Evolutionary conservation across 2,888 invertebrate genomes (phyloP).

Genomic region (Mythimna vitellina): DNA sequence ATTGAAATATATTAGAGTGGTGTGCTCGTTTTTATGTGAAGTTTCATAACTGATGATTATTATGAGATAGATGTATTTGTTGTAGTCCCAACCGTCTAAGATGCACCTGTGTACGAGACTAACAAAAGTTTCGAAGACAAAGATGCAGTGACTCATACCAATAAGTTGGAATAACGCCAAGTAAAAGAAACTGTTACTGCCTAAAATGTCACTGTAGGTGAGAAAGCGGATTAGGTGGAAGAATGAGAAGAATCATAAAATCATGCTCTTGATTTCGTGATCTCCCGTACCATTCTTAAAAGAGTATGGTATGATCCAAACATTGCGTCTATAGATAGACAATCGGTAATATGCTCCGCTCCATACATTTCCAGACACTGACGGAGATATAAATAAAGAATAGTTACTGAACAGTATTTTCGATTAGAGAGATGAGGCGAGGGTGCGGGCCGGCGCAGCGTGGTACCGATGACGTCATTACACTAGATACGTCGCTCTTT

Average conservation of each 20-base stretch:
- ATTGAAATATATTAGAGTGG: conserved; percentile 70
- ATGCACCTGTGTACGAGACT: conserved; percentile 34
- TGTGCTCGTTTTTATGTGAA: neutral
- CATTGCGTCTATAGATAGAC: conserved; percentile 67
- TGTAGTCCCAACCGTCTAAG: neutral
- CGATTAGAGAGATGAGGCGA: conserved; percentile 74
- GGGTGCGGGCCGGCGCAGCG: conserved; percentile 68
- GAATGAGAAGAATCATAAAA: neutral
- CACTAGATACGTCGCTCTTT: conserved; percentile 63
- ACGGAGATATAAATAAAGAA: conserved; percentile 74
- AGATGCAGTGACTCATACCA: conserved; percentile 36
- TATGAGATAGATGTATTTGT: conserved; percentile 6
- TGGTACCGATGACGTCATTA: conserved; percentile 70
- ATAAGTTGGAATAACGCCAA: conserved; percentile 46
- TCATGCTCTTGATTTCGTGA: neutral
- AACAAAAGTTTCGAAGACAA: conserved; percentile 41
- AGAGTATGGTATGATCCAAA: conserved; percentile 48
- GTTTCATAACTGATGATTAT: conserved; percentile 11
- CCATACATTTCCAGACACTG: conserved; percentile 72
- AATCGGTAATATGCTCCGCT: conserved; percentile 66
- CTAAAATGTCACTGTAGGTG: neutral
- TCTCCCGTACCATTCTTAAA: conserved; percentile 29
- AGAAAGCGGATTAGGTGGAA: conserved; percentile 1
- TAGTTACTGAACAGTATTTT: conserved; percentile 74
- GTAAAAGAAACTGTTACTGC: conserved; percentile 22